Base-by-base conservation (phyloP, 1,140 invertebrate species). In the Lepidurus packardi region DNA sequence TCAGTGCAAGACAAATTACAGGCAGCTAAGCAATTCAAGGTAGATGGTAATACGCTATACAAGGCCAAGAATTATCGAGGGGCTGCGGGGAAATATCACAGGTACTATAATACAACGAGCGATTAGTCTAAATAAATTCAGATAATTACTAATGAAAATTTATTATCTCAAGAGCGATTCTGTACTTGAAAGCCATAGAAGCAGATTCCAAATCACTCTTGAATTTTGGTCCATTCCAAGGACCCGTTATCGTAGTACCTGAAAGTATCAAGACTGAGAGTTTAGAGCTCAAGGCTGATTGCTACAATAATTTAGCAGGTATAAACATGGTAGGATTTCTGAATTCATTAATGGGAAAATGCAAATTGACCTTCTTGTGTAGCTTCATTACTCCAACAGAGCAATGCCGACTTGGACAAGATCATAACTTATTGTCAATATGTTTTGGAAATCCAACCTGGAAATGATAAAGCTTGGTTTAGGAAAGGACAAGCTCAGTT, bases 241-340 rank as follows among this genome's bases (percentile, higher is more conserved):
- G 41, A 34, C 74, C 43, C 16, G 43, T 25, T 42, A 24, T 44
- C 4, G 41, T n/a, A 13, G 43, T 43, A n/a, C 43, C 74, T 21
- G 34, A 75, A 43, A 43, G 7, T 75, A 75, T 77, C 42, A 43
- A 42, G 24, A 13, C 16, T 11, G 75, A 77, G 44, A 21, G 16
- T 13, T 45, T 45, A 42, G 13, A 42, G 13, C 24, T 77, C 4
- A 77, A 77, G 24, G 43, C 44, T 42, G 75, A 77, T 7, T 77
- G 75, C 43, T 77, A 47, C 21, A 77, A 77, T n/a, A 77, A 77
- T 44, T 44, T 77, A 21, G 75, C 75, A 41, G 75, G 75, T 77
- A 77, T 77, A 43, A 7, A 11, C n/a, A 11, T 7, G 25, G n/a
- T 75, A 16, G n/a, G 41, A 13, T 75, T 0, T 7, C 21, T 75